Conservation (phyloP, 92 coral and sea anemone genomes). For the Parazoanthus atlanticus region DNA sequence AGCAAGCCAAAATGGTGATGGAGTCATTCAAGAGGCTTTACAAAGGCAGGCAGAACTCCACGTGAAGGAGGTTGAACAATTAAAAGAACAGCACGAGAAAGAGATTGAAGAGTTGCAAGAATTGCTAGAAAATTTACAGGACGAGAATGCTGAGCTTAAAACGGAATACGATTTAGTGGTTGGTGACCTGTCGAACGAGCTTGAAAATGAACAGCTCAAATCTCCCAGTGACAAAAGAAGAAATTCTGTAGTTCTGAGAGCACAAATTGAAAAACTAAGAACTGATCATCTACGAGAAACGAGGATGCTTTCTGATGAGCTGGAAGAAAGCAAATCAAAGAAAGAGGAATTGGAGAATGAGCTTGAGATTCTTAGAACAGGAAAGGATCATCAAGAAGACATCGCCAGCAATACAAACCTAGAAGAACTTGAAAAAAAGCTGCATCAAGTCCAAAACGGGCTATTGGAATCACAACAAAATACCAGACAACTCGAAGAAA, state of each 20-base stretch:
- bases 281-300: slow-evolving; percentile 57
- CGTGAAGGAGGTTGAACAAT: slow-evolving; percentile 64
- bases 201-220: slow-evolving; percentile 63
- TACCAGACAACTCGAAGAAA: slow-evolving; percentile 45
- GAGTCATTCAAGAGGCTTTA: slow-evolving; percentile 44
- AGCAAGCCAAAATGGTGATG: slow-evolving; percentile 57
- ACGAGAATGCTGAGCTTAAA: slow-evolving; percentile 80
- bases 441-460: slow-evolving; percentile 18
- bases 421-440: slow-evolving; percentile 48
- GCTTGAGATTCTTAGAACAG: slow-evolving; percentile 44
- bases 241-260: slow-evolving; percentile 54
- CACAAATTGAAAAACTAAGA: slow-evolving; percentile 66
- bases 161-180: slow-evolving; percentile 90
- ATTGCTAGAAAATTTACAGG: slow-evolving; percentile 74
- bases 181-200: slow-evolving; percentile 72
- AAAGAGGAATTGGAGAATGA: slow-evolving; percentile 54
- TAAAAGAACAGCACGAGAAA: slow-evolving; percentile 65
- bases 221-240: slow-evolving; percentile 41
- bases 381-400: slow-evolving; percentile 23
- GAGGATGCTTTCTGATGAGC: slow-evolving; percentile 62
- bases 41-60: slow-evolving; percentile 41
- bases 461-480: slow-evolving; percentile 22
- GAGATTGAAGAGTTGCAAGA: slow-evolving; percentile 83
- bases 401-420: slow-evolving; percentile 50
- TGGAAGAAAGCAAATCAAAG: slow-evolving; percentile 65